Percentiles rank a stretch among this genome's conserved stretches.
phyloP scores from a whole-genome alignment of 2,797 vertebrate species.

The Microctenopoma lineatum region DNA sequence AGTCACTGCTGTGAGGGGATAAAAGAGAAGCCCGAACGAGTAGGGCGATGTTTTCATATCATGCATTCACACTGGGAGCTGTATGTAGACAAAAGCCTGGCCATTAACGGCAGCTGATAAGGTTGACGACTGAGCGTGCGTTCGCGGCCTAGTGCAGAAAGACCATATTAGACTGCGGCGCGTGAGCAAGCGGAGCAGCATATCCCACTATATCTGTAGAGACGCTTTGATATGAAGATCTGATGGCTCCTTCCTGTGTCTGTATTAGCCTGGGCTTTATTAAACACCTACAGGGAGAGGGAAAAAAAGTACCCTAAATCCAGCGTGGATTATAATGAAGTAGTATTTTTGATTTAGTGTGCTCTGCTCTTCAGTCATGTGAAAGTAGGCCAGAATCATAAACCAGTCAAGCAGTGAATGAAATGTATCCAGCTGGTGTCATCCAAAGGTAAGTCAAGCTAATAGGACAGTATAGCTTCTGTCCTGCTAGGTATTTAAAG shows the following conservation, averaged over 20 bases:
- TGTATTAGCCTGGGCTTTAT: background rate
- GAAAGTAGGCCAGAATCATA: constrained; percentile 20
- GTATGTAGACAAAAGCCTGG: constrained; percentile 18
- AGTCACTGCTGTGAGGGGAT: constrained; percentile 29
- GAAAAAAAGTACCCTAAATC: background rate
- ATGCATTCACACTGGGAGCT: constrained; percentile 16
- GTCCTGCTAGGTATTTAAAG: constrained; percentile 49
- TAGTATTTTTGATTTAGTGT: constrained; percentile 18
- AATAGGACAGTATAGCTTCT: constrained; percentile 27
- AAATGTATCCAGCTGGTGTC: constrained; percentile 29
- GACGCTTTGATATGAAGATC: constrained; percentile 15
- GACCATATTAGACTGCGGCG: constrained; percentile 22
- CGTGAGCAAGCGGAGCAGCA: constrained; percentile 12
- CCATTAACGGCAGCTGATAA: constrained; percentile 15
- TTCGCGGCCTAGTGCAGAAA: background rate
- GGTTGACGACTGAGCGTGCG: constrained; percentile 1
- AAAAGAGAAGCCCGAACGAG: constrained; percentile 43
- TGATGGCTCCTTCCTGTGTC: constrained; percentile 1
- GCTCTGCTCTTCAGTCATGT: constrained; percentile 9
- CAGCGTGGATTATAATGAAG: background rate
- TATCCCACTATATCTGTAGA: constrained; percentile 19
- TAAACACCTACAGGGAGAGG: constrained; percentile 4
- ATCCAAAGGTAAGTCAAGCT: constrained; percentile 39
- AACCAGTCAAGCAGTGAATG: constrained; percentile 19
- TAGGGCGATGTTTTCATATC: constrained; percentile 38